Evolutionary conservation across 2,888 invertebrate genomes (phyloP), one percentile per base, ranked within the genome.

Genomic region (Tortrix viridana): DNA sequence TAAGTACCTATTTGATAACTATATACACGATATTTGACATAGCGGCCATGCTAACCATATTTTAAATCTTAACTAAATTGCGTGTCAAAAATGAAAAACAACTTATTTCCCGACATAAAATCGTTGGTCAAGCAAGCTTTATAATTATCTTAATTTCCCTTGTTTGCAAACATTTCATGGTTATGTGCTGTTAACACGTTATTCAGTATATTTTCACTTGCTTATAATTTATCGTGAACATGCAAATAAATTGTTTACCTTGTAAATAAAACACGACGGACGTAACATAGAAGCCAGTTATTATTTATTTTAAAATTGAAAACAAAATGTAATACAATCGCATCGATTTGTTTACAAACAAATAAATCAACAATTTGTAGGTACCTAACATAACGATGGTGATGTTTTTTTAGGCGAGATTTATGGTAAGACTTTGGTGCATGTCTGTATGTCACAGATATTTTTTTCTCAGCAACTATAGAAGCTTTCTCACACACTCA

Each of bases 161-260:
- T 68, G 67, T 69, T 68, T 62, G 62, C 68, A 65, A 64, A 68
- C 59, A 56, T 59, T 65, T 62, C 61, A 60, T 64, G 68, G 65
- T 68, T 68, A 67, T 74, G 67, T 66, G 71, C 72, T 67, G 57
- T 68, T 67, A 70, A 71, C 68, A 73, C 69, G 70, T 70, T 72
- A 77, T 66, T 53, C 53, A 32, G 57, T 58, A 70, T 72, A 72
- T 75, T 75, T 80, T 75, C 70, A 74, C 72, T 74, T 73, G 73
- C 77, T 76, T 75, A 78, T 81, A 82, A 85, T 83, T 80, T 73
- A 71, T 74, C 69, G 74, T 73, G 73, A 78, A 77, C 85, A 84
- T 81, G 84, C 82, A 75, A 82, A 77, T 77, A 76, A 68, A 70
- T 68, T 75, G 71, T 74, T 71, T 68, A 70, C 66, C 70, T 63